Conservation (phyloP, 2,797 vertebrate genomes). For the Adrianichthys oophorus region DNA sequence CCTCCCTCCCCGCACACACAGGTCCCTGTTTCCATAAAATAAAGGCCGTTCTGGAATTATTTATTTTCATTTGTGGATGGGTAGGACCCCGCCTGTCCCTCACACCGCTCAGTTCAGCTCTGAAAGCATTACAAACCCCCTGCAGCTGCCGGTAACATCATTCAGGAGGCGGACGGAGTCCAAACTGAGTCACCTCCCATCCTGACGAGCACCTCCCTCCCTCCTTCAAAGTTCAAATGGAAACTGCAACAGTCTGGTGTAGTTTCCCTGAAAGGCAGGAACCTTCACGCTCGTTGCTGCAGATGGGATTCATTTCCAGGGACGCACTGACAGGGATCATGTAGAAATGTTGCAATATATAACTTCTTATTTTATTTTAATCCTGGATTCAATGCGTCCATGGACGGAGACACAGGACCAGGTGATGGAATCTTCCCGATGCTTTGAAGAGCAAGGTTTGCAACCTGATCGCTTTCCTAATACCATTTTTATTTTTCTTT, state of each 20-base stretch:
- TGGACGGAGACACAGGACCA: conserved; percentile 55
- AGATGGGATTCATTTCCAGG: conserved; percentile 3
- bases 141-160: conserved; percentile 25
- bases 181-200: conserved; percentile 21
- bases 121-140: conserved; percentile 18
- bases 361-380: conserved; percentile 3
- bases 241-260: conserved; percentile 31
- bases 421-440: conserved; percentile 35
- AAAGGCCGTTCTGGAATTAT: conserved; percentile 54
- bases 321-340: conserved; percentile 19
- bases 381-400: conserved; percentile 22
- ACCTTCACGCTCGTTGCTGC: conserved; percentile 17
- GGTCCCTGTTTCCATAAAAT: conserved; percentile 75
- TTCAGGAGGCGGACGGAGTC: conserved; percentile 7
- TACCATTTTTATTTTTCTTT: not conserved
- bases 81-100: conserved; percentile 52
- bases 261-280: conserved; percentile 49
- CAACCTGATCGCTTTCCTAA: conserved; percentile 13
- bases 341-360: conserved; percentile 32
- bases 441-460: conserved; percentile 56
- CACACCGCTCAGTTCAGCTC: conserved; percentile 25
- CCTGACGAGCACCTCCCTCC: conserved; percentile 28
- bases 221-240: conserved; percentile 34
- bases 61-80: conserved; percentile 54
- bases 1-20: not conserved